Conservation (phyloP, 2,797 vertebrate genomes). For the Danio jaintianensis region DNA sequence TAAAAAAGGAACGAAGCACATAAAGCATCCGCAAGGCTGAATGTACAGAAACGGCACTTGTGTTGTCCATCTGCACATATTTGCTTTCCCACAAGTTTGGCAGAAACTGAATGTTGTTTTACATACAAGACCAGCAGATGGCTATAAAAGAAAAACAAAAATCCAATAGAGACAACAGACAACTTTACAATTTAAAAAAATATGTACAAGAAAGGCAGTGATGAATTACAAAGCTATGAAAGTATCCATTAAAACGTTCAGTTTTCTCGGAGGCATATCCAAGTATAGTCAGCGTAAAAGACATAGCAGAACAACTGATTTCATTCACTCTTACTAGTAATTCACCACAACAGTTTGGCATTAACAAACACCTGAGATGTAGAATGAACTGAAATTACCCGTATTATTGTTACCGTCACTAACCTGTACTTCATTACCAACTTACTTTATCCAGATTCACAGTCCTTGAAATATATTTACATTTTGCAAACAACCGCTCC, state of each 20-base stretch:
- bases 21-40: constrained; percentile 50
- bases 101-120: constrained; percentile 52
- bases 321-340: constrained; percentile 20
- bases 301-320: constrained; percentile 16
- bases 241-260: constrained; percentile 16
- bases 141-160: constrained; percentile 26
- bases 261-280: constrained; percentile 19
- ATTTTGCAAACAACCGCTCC: constrained; percentile 42
- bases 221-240: constrained; percentile 43
- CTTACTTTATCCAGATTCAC: constrained; percentile 30
- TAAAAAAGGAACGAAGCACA: constrained; percentile 43
- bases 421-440: constrained; percentile 39
- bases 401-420: constrained; percentile 54
- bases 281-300: constrained; percentile 25
- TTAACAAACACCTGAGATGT: constrained; percentile 58
- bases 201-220: constrained; percentile 45
- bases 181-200: constrained; percentile 27
- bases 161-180: constrained; percentile 12
- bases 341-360: constrained; percentile 44
- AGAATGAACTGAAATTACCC: constrained; percentile 52
- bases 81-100: constrained; percentile 40
- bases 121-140: constrained; percentile 51
- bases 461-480: constrained; percentile 49
- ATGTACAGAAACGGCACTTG: constrained; percentile 42
- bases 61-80: constrained; percentile 44